phyloP scores from a whole-genome alignment of 1,140 invertebrate species.

The Drosophila saltans region DNA sequence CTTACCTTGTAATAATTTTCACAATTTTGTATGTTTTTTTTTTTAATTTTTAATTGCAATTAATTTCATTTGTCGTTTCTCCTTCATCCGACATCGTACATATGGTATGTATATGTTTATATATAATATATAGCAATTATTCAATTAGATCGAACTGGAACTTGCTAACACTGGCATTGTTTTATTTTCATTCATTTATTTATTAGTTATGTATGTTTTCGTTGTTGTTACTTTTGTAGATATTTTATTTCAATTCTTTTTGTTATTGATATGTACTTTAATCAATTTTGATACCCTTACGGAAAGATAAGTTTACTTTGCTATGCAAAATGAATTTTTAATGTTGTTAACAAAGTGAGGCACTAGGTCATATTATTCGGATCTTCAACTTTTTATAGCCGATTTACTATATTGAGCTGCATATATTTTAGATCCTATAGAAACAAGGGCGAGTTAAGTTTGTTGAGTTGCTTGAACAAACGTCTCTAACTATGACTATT shows the following conservation, averaged over 20 bases:
- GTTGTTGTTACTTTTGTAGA: background rate
- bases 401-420: too few relatives aligned
- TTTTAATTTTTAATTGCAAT: conserved; percentile 32
- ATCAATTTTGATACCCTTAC: background rate
- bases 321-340: background rate
- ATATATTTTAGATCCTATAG: too few relatives aligned
- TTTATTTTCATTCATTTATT: conserved; percentile 41
- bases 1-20: conserved; percentile 57
- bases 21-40: conserved; percentile 32
- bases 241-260: conserved; percentile 2
- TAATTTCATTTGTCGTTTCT: conserved; percentile 59
- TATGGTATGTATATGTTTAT: conserved; percentile 14
- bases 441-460: too few relatives aligned
- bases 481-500: too few relatives aligned
- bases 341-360: too few relatives aligned
- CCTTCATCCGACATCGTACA: conserved; percentile 37
- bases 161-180: conserved; percentile 60
- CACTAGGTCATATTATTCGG: too few relatives aligned
- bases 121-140: conserved; percentile 45
- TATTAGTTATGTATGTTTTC: conserved; percentile 52
- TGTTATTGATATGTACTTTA: conserved; percentile 11
- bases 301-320: background rate
- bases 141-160: conserved; percentile 47
- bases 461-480: too few relatives aligned
- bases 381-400: too few relatives aligned